Evolutionary conservation across 2,888 invertebrate genomes (phyloP).

Genomic region (Polymixis flavicincta): DNA sequence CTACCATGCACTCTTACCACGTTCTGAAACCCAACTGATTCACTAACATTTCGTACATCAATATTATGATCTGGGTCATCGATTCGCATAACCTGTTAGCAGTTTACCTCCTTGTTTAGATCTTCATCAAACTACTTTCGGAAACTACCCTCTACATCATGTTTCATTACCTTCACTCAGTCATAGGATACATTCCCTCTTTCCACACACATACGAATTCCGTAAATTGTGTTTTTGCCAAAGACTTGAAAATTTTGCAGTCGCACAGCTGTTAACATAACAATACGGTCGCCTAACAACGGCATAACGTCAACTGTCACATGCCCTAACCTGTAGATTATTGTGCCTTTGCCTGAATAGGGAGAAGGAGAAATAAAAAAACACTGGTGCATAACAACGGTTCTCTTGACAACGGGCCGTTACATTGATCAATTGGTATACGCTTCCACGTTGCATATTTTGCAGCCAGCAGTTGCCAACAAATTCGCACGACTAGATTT

Average conservation of each 20-base stretch:
- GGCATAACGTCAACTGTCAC: slow-evolving; percentile 45
- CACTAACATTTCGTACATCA: slow-evolving; percentile 36
- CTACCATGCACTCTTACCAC: slow-evolving; percentile 22
- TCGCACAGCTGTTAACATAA: slow-evolving; percentile 50
- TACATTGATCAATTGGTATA: slow-evolving; percentile 69
- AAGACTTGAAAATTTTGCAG: slow-evolving; percentile 18
- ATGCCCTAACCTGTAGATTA: slow-evolving; percentile 53
- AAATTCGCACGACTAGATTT: slow-evolving; percentile 30
- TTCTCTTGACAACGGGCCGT: slow-evolving; percentile 74
- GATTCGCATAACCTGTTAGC: slow-evolving; percentile 39
- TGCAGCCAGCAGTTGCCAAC: slow-evolving; percentile 44
- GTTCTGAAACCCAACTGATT: slow-evolving; percentile 24
- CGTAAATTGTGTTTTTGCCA: neutral
- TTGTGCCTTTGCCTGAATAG: slow-evolving; percentile 43
- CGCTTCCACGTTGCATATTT: slow-evolving; percentile 50
- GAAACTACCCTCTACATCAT: neutral
- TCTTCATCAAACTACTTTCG: slow-evolving; percentile 17
- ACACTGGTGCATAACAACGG: slow-evolving; percentile 75
- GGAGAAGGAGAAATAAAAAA: slow-evolving; percentile 34
- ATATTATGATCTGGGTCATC: slow-evolving; percentile 55
- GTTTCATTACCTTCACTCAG: neutral
- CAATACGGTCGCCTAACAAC: slow-evolving; percentile 55
- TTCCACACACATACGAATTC: neutral
- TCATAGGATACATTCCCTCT: neutral
- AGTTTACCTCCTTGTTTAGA: slow-evolving; percentile 8